Evolutionary conservation across 2,113 vertebrate genomes (phyloP).

Genomic region (Muntiacus reevesi): DNA sequence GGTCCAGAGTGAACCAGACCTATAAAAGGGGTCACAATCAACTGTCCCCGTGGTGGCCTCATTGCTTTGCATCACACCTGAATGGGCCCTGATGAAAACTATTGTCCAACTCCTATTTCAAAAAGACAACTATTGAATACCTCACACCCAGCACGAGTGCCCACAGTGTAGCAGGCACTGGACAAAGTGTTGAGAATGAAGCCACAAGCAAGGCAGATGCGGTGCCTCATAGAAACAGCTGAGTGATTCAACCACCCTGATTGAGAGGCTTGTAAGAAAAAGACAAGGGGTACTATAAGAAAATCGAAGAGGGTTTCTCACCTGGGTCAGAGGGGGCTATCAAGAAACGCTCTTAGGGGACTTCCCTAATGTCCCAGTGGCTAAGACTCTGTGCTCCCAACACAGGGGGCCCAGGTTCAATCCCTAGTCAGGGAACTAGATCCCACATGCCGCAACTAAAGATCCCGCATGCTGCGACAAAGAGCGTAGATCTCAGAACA

Average conservation of each 20-base stretch:
- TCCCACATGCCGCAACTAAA: not conserved
- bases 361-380: not conserved
- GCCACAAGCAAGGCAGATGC: not conserved
- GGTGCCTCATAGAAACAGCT: not conserved
- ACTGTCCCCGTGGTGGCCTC: not conserved
- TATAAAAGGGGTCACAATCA: not conserved
- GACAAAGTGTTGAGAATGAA: not conserved
- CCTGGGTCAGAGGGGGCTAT: not conserved
- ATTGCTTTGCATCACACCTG: not conserved
- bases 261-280: not conserved
- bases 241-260: not conserved
- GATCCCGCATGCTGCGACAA: not conserved
- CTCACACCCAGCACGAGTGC: not conserved
- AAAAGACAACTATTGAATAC: not conserved
- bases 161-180: not conserved
- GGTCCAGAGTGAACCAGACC: not conserved
- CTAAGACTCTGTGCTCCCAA: not conserved
- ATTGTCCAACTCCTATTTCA: not conserved
- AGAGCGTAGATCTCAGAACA: not conserved
- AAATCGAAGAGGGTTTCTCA: not conserved
- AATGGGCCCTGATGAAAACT: not conserved
- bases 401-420: not conserved
- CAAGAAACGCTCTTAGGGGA: not conserved
- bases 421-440: not conserved
- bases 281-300: not conserved